Base-by-base conservation (phyloP, 2,888 invertebrate species). In the Mechanitis mazaeus region DNA sequence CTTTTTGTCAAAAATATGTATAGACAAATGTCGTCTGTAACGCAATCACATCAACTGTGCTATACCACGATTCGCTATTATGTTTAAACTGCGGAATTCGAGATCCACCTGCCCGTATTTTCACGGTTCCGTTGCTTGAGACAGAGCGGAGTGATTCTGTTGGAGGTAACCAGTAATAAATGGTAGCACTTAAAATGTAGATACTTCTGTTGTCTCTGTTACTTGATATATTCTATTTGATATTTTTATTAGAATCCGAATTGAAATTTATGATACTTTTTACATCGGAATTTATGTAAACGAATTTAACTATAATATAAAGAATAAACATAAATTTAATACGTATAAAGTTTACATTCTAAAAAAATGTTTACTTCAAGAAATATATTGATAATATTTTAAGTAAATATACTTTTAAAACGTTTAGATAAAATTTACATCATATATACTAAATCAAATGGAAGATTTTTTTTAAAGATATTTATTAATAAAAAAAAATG, bases 21-120 rank as follows among this genome's bases (percentile, higher is more conserved):
- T 3, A 3, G 31, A 12, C 31, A 33, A 56, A 54, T 45, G 28
- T 54, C 28, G 53, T 35, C 38, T 33, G 5, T 28, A 47, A 45
- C 50, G 38, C 59, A 38, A 54, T 63, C 45, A 46, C 60, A 45
- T 20, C 33, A 61, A 61, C 46, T 38, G 57, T 56, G 56, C 60
- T 62, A 47, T 55, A 61, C 38, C 45, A 47, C 54, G 38, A 55
- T 20, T 47, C 42, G 73, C 79, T 76, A 80, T 81, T 80, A 80
- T 76, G 77, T 76, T 74, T 71, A 74, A 75, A 75, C 80, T 76
- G 70, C 76, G 77, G 77, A 76, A 78, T 81, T 79, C 77, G 71
- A 73, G 76, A 78, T 81, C 81, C 81, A 82, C 81, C 83, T 82
- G 80, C 72, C 73, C 75, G 78, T 80, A 76, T 78, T 76, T 79